Conservation (phyloP, 2,888 invertebrate genomes). For the Drepana falcataria region DNA sequence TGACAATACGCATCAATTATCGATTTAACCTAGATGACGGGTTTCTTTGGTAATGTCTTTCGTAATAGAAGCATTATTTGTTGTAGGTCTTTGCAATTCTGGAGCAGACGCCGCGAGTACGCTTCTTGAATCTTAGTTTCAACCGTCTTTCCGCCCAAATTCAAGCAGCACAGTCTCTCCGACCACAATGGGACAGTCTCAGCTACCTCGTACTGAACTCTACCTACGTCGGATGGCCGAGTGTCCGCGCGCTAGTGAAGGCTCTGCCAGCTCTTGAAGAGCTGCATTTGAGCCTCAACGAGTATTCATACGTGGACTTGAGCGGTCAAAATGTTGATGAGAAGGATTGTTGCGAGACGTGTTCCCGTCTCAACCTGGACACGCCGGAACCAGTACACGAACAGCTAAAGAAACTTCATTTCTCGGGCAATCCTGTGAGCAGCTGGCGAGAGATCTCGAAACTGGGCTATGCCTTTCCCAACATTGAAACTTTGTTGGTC, state of each 20-base stretch:
- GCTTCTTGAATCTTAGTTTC: constrained; percentile 95
- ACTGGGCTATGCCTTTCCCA: constrained; percentile 91
- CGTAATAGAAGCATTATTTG: constrained; percentile 11
- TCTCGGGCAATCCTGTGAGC: constrained; percentile 92
- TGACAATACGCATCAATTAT: constrained; percentile 29
- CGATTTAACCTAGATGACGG: constrained; percentile 12
- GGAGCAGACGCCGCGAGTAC: constrained; percentile 91
- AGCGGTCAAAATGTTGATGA: constrained; percentile 63
- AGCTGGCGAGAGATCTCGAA: constrained; percentile 91
- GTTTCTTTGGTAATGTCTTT: constrained; percentile 26
- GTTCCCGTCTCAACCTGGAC: constrained; percentile 59
- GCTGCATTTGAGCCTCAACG: constrained; percentile 94
- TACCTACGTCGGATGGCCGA: constrained; percentile 91
- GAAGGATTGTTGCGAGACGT: constrained; percentile 59
- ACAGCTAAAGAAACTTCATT: constrained; percentile 88
- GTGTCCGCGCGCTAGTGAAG: constrained; percentile 86
- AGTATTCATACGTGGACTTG: constrained; percentile 87
- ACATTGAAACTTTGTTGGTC: constrained; percentile 89
- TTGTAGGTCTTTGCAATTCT: constrained; percentile 89
- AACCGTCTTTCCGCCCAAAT: constrained; percentile 88
- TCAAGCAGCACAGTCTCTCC: constrained; percentile 71
- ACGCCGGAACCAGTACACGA: constrained; percentile 76
- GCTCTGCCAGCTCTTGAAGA: constrained; percentile 91
- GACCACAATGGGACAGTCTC: constrained; percentile 78
- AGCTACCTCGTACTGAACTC: constrained; percentile 92